Conservation (phyloP, 2,113 vertebrate genomes). For the Prionailurus bengalensis region DNA sequence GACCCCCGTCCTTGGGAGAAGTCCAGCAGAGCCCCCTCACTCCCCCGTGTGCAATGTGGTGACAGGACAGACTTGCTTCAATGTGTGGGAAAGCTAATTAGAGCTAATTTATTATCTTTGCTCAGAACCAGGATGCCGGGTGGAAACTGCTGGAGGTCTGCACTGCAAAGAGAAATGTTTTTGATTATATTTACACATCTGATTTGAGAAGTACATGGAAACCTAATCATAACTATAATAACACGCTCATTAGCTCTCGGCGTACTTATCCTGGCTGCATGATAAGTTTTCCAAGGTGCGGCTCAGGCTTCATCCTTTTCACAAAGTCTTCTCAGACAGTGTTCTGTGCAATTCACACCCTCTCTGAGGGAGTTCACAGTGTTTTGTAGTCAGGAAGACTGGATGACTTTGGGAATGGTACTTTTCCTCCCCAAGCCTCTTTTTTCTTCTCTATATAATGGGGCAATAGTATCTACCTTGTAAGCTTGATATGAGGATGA, state of each 20-base stretch:
- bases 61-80: conserved; percentile 53
- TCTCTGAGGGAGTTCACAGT: background rate
- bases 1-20: background rate
- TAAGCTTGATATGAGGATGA: background rate
- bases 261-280: background rate
- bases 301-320: background rate
- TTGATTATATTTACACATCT: conserved; percentile 81
- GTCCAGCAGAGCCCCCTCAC: background rate
- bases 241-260: background rate
- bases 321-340: background rate
- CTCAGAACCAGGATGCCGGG: conserved; percentile 62
- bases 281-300: background rate
- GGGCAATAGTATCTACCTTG: background rate
- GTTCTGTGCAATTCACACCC: background rate
- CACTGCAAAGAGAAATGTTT: conserved; percentile 68
- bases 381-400: background rate
- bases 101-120: conserved; percentile 79
- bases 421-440: background rate
- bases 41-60: background rate
- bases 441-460: background rate
- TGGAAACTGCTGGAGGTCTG: conserved; percentile 71
- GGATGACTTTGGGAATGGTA: background rate
- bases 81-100: conserved; percentile 77
- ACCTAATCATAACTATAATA: conserved; percentile 69
- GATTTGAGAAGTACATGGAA: conserved; percentile 75